Conservation (phyloP, 2,113 vertebrate species). For the Microcebus tavaratra region DNA sequence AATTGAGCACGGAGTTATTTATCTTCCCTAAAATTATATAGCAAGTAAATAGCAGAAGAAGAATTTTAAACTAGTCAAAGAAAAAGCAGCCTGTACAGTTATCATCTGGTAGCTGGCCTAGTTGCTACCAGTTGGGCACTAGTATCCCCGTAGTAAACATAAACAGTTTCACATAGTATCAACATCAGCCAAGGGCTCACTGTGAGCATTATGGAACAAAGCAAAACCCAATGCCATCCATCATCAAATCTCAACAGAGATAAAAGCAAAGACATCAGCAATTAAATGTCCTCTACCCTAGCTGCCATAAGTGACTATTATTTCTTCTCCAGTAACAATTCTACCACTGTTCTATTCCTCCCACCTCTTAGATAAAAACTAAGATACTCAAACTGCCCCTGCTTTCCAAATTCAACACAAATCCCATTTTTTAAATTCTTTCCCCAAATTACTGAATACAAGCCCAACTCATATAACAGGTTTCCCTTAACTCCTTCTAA, state of each 20-base stretch:
- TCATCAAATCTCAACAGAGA: not conserved
- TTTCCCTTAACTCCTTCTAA: not conserved
- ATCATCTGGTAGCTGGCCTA: not conserved
- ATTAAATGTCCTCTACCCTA: not conserved
- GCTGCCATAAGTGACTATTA: not conserved
- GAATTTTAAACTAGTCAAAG: not conserved
- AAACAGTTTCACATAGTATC: not conserved
- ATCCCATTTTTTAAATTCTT: not conserved
- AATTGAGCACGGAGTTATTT: not conserved
- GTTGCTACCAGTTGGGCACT: not conserved
- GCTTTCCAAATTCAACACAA: not conserved
- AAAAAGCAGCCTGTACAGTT: not conserved
- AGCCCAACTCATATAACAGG: not conserved
- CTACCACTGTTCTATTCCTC: not conserved
- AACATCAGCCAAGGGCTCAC: not conserved
- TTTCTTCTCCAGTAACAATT: not conserved
- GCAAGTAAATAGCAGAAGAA: not conserved
- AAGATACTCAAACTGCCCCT: not conserved
- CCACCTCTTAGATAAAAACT: not conserved
- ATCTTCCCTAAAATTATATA: not conserved
- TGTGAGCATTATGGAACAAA: not conserved
- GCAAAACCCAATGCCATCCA: not conserved
- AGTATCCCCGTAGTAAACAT: not conserved
- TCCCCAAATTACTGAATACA: not conserved
- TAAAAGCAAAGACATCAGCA: not conserved